Conservation (phyloP, 2,113 vertebrate genomes). For the Pollachius pollachius region DNA sequence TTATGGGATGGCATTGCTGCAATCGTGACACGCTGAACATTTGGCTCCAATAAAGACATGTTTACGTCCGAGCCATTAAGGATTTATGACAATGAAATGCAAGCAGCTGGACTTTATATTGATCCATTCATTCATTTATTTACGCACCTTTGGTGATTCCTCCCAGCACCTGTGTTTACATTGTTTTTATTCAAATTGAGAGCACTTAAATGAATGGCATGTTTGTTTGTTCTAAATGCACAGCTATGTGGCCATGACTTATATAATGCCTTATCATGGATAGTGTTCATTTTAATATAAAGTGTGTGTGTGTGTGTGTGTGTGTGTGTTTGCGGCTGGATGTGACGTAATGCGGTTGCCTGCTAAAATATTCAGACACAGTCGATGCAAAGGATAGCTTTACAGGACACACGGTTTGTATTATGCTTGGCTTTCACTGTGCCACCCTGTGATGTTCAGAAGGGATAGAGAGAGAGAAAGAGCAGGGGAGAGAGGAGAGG, state of each 20-base stretch:
- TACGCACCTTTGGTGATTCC: constrained; percentile 9
- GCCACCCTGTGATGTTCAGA: constrained; percentile 74
- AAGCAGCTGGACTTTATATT: constrained; percentile 61
- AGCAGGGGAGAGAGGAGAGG: constrained; percentile 32
- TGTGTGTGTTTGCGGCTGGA: constrained; percentile 17
- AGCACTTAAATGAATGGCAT: too few relatives aligned
- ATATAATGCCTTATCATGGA: too few relatives aligned
- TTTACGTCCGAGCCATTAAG: constrained; percentile 48
- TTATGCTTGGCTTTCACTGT: constrained; percentile 79
- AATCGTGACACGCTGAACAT: constrained; percentile 54
- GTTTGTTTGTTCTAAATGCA: too few relatives aligned
- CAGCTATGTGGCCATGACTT: too few relatives aligned
- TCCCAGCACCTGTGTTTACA: too few relatives aligned
- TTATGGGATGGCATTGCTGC: not conserved
- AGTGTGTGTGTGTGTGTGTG: not conserved
- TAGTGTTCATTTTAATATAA: too few relatives aligned
- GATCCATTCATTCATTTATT: constrained; percentile 40
- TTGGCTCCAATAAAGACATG: constrained; percentile 51
- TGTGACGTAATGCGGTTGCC: constrained; percentile 50
- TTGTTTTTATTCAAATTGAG: too few relatives aligned
- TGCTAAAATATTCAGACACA: constrained; percentile 79
- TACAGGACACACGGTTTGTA: constrained; percentile 71
- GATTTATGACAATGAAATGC: constrained; percentile 43
- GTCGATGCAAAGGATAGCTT: constrained; percentile 68
- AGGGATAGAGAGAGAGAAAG: constrained; percentile 33